Base-by-base conservation (phyloP, 1,140 invertebrate genomes). In the Megalopta genalis region DNA sequence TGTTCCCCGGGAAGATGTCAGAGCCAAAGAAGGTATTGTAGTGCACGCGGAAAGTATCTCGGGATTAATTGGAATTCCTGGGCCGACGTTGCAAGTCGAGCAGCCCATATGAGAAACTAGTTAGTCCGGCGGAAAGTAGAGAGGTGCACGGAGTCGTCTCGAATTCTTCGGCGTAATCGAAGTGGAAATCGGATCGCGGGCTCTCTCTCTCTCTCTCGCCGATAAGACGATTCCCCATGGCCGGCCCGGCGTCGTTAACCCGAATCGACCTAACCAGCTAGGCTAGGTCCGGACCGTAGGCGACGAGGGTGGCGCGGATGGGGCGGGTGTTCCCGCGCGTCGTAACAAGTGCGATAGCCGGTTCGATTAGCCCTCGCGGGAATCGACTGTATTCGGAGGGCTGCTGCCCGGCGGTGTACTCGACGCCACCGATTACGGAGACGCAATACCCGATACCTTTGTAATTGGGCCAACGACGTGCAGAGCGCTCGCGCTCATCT, bases 381-480 rank as follows among this genome's bases (percentile, higher is more conserved):
- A 83, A 83, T 83, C 82, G 82, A 82, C 82, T n/a, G 80, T 68
- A 68, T 83, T 60, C 70, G 72, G 78, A 25, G 42, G 10, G 37
- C 57, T 57, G 52, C 23, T 76, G 69, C 65, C 18, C 49, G 42
- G 42, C 49, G 49, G 49, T 52, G 49, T 52, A 52, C 49, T 52
- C 49, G 49, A 52, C 49, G 42, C 42, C 42, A 12, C 42, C 42
- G 49, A 52, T 52, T 52, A 52, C 49, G 59, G n/a, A 46, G 57
- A 12, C 60, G 75, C 75, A 83, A 79, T 84, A 82, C 73, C 82
- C 54, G 74, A 84, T 84, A 79, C 65, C 65, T 49, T 59, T 39
- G 81, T 84, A 83, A 83, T 84, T 84, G 81, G 81, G 77, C 54
- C 75, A 72, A 77, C 81, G 75, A 73, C 70, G 82, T 62, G 57